Evolutionary conservation across 1,140 invertebrate genomes (phyloP), one percentile per base, ranked within the genome.

Genomic region (Zaprionus davidi): DNA sequence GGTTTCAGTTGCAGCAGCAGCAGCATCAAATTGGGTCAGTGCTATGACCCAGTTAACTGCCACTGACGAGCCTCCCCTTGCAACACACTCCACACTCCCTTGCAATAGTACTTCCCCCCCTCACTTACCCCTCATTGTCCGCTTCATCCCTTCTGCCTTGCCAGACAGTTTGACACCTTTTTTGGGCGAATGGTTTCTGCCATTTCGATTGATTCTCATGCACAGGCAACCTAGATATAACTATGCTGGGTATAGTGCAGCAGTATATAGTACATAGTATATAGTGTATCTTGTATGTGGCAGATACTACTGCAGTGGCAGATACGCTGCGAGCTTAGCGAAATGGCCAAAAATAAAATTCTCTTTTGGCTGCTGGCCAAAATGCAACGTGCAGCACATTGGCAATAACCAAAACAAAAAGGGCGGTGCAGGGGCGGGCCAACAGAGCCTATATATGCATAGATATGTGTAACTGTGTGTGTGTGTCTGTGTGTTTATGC

Each of bases 271-370:
- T 58, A 68, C 58, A 67, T 69, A 65, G 44, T 46, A 69, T 63
- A 46, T 60, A 55, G 36, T 64, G 63, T 46, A 17, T 46, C 59
- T 46, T 56, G 56, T 68, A 58, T 60, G 60, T 72, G 79, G 63
- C 71, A 83, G 69, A 75, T 83, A 59, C 66, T 46, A 56, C 41
- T 41, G 59, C 69, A 66, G 71, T 34, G 60, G 34, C 20, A 57
- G 24, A 0, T 31, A 17, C 44, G 51, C 53, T 41, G 67, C 63
- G 80, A 88, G 83, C 83, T 88, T 62, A 83, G 74, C 83, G 84
- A 87, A 88, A 80, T 68, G 88, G 83, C 83, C 83, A 87, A 87
- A 87, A 87, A 87, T 87, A 87, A 88, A 75, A 84, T 88, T 78
- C 73, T 78, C 71, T 55, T 46, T 82, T 87, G 83, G 83, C 83